These are phyloP conservation scores for Lepidocyrtinus sp. DNA, from an alignment of 2,888 invertebrate genomes.

Conservation along the genomic window DNA sequence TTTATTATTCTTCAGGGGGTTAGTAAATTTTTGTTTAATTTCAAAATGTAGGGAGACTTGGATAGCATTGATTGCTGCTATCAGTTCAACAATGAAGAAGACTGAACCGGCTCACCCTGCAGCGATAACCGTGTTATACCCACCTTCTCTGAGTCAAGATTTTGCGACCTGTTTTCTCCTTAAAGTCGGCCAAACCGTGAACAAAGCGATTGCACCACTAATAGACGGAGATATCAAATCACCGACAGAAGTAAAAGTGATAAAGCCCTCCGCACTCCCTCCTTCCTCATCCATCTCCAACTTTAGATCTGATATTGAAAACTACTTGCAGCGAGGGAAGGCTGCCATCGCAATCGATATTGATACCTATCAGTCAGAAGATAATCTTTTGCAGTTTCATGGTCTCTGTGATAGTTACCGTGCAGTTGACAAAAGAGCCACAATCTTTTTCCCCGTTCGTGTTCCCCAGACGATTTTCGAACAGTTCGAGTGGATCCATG, in stretches of 20 bases:
- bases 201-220: conserved; percentile 39
- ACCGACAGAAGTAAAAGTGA: not conserved
- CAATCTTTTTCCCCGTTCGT: conserved; percentile 59
- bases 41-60: conserved; percentile 55
- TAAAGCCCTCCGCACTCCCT: not conserved
- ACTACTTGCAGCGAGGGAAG: conserved; percentile 61
- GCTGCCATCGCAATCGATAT: conserved; percentile 57
- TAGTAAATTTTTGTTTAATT: not conserved
- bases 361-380: conserved; percentile 50
- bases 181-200: conserved; percentile 51
- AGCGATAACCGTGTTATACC: conserved; percentile 55
- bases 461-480: conserved; percentile 50
- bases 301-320: conserved; percentile 58
- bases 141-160: conserved; percentile 33
- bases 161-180: conserved; percentile 61
- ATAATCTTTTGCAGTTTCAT: conserved; percentile 62
- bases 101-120: conserved; percentile 64
- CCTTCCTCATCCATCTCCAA: conserved; percentile 31
- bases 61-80: conserved; percentile 57
- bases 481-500: conserved; percentile 49
- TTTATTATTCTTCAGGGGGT: not conserved
- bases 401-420: conserved; percentile 67
- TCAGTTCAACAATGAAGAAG: conserved; percentile 54
- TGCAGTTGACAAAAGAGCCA: conserved; percentile 64
- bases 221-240: not conserved